phyloP scores from a whole-genome alignment of 2,888 invertebrate genomes.

The Tenthredo scrophulariae region DNA sequence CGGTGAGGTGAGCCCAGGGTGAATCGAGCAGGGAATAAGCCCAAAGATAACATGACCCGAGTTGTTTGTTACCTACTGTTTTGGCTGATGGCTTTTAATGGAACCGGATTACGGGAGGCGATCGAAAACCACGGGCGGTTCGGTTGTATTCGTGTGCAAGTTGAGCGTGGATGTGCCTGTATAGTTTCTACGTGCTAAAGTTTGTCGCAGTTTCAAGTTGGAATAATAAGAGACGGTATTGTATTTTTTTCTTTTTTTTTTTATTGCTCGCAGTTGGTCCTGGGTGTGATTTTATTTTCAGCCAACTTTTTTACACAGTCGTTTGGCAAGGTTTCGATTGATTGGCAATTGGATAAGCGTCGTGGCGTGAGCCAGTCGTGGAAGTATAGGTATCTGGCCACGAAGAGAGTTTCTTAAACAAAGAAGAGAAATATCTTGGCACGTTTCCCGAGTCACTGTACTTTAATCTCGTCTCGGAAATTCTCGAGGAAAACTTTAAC shows the following conservation, averaged over 20 bases:
- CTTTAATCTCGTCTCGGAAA: constrained; percentile 70
- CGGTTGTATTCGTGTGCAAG: neutral
- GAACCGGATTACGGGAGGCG: constrained; percentile 53
- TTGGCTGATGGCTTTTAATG: constrained; percentile 59
- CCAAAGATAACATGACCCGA: constrained; percentile 66
- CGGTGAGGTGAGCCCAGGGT: constrained; percentile 38
- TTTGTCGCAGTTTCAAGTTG: neutral
- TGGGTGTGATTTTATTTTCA: neutral
- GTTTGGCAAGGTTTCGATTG: constrained; percentile 35
- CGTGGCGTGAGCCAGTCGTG: neutral
- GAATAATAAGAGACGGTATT: neutral
- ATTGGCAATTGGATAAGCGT: constrained; percentile 38
- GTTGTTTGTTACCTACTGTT: constrained; percentile 61
- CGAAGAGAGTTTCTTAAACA: constrained; percentile 35
- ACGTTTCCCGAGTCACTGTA: constrained; percentile 66
- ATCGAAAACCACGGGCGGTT: constrained; percentile 30
- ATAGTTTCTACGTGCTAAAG: neutral
- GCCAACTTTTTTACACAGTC: neutral
- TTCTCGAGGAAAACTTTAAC: constrained; percentile 66
- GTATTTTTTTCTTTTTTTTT: constrained; percentile 44
- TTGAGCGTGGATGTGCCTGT: neutral
- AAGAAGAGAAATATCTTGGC: constrained; percentile 73
- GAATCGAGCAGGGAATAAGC: constrained; percentile 58
- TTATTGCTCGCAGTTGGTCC: constrained; percentile 58
- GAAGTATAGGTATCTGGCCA: neutral